phyloP scores from a whole-genome alignment of 2,113 vertebrate species.

The Sterrhoptilus dennistouni region DNA sequence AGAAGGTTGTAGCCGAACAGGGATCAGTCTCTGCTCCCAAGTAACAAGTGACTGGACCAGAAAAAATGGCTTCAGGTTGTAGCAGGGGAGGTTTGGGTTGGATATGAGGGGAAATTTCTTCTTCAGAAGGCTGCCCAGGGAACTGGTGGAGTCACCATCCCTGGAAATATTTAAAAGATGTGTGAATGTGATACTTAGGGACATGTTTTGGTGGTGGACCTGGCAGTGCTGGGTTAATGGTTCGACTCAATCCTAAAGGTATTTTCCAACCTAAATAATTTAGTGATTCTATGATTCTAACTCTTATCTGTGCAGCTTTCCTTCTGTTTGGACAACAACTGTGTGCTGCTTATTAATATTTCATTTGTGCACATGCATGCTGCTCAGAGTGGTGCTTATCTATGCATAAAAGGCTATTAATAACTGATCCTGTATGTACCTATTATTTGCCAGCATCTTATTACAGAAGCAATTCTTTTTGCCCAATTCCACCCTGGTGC shows the following conservation, averaged over 20 bases:
- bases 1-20: neutral
- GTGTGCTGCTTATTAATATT: slow-evolving; percentile 11
- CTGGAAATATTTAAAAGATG: neutral
- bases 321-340: neutral
- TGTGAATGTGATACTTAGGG: neutral
- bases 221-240: neutral
- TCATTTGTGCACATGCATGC: neutral
- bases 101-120: neutral
- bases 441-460: neutral
- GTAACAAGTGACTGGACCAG: neutral
- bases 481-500: neutral
- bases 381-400: neutral
- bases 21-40: neutral
- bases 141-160: neutral
- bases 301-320: neutral
- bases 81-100: neutral
- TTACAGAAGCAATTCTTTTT: neutral
- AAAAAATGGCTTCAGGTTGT: neutral
- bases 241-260: neutral
- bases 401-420: neutral
- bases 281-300: neutral
- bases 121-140: neutral
- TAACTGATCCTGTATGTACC: neutral
- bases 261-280: neutral
- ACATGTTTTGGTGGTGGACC: neutral